phyloP scores from a whole-genome alignment of 2,888 invertebrate genomes.

The Cecidostiba fungosa region DNA sequence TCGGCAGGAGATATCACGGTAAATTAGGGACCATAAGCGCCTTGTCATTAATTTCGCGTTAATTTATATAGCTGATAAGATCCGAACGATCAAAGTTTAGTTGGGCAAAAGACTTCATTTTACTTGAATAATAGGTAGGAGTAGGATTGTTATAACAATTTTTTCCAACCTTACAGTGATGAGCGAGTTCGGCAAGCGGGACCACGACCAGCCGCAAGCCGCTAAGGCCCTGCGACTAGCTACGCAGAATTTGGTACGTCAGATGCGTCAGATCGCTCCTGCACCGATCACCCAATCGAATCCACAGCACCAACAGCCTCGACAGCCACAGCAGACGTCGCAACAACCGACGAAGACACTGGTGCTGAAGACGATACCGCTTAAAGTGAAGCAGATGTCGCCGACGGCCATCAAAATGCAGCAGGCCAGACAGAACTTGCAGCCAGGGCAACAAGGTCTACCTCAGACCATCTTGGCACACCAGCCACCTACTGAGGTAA shows the following conservation, averaged over 20 bases:
- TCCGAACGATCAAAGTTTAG: not conserved
- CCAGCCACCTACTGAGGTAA: conserved; percentile 76
- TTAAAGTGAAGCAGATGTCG: conserved; percentile 77
- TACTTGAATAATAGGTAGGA: conserved; percentile 4
- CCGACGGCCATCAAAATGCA: conserved; percentile 77
- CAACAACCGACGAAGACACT: conserved; percentile 76
- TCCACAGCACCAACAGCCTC: conserved; percentile 66
- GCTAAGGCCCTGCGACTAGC: conserved; percentile 75
- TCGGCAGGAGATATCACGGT: conserved; percentile 79
- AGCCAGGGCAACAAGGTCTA: conserved; percentile 59
- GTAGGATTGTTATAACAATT: not conserved
- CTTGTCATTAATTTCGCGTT: not conserved
- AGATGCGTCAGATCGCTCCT: conserved; percentile 74
- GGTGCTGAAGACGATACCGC: conserved; percentile 76
- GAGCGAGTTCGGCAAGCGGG: conserved; percentile 55
- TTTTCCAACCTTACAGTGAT: conserved; percentile 48
- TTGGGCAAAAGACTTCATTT: conserved; percentile 53
- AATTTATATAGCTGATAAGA: too few relatives aligned
- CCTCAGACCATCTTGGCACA: conserved; percentile 71
- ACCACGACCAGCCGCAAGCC: conserved; percentile 45
- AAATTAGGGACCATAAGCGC: conserved; percentile 56
- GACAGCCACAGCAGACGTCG: conserved; percentile 67
- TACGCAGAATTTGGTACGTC: conserved; percentile 74
- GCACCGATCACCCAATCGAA: conserved; percentile 68
- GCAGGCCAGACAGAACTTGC: conserved; percentile 68